Base-by-base conservation (phyloP, 1,140 invertebrate genomes). In the Stegodyphus mimosarum region DNA sequence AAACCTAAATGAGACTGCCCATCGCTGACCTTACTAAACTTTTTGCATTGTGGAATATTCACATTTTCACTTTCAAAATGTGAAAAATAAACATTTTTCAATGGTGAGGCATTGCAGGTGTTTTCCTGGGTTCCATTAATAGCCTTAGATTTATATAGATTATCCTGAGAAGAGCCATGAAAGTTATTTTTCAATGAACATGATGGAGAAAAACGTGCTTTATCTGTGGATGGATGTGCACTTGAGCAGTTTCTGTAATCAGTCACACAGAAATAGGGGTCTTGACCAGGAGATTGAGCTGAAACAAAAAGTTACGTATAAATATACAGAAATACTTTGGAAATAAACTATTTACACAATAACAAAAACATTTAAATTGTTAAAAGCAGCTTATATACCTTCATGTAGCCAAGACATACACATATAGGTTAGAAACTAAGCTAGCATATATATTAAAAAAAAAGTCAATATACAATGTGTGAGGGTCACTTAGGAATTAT, bases 81-180 rank as follows among this genome's bases (percentile, higher is more conserved):
- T 17, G 83, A 86, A 86, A 86, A 86, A 78, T 86, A 86, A 15
- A 86, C 83, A 66, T 86, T 86, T 50, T 86, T 86, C n/a, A 86
- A 60, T 18, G 83, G 83, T 33, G 83, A 86, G 33, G 83, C 83
- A 76, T 84, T 84, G 66, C 74, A 76, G 49, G 71, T 86, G n/a
- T 76, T 76, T 49, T 78, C 83, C 53, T 77, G 83, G 67, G 53
- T 84, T 51, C 55, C 80, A 71, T 49, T n/a, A 10, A 72, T 9
- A 10, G 81, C 10, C 50, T 75, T 84, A 6, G 72, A 15, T 76
- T 72, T 75, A 50, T 70, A 50, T 67, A 33, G 15, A 49, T 48
- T 72, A 15, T 84, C 81, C 73, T 84, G 81, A 84, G 81, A 66
- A 73, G 79, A 60, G 52, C 18, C 64, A 60, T 84, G 81, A 50